Conservation (phyloP, 2,888 invertebrate species). For the Drosophila cyrtoloma region DNA sequence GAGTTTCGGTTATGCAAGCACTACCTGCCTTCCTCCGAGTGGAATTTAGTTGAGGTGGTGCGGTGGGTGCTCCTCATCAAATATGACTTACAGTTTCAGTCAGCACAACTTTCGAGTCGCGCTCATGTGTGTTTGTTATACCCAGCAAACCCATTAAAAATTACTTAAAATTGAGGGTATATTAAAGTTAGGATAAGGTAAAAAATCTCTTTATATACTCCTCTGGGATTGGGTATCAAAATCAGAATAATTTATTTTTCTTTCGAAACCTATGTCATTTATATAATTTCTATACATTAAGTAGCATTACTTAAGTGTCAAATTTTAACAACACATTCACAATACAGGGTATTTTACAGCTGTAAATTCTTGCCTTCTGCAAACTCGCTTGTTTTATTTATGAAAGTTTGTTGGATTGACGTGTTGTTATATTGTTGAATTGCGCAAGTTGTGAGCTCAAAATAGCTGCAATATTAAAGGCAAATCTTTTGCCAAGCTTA, state of each 20-base stretch:
- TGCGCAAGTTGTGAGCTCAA: constrained; percentile 43
- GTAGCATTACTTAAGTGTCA: neutral
- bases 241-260: neutral
- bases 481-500: constrained; percentile 26
- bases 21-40: constrained; percentile 6
- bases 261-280: neutral
- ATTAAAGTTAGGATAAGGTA: neutral
- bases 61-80: constrained; percentile 54
- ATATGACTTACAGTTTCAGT: constrained; percentile 79
- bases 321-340: neutral
- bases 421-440: constrained; percentile 23
- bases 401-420: constrained; percentile 44
- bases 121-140: constrained; percentile 67
- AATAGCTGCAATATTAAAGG: constrained; percentile 55
- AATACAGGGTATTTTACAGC: constrained; percentile 21
- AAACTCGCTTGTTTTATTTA: constrained; percentile 47
- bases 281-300: neutral
- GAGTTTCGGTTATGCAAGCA: constrained; percentile 77
- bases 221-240: neutral
- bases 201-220: neutral
- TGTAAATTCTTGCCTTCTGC: no score
- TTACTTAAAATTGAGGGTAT: neutral
- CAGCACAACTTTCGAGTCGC: constrained; percentile 56
- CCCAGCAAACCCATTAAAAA: constrained; percentile 25
- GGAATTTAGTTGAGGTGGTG: constrained; percentile 6